Percentiles rank a stretch among this genome's conserved stretches.
Evolutionary conservation across 1,140 invertebrate genomes (phyloP).

Genomic region (Batillaria attramentaria): DNA sequence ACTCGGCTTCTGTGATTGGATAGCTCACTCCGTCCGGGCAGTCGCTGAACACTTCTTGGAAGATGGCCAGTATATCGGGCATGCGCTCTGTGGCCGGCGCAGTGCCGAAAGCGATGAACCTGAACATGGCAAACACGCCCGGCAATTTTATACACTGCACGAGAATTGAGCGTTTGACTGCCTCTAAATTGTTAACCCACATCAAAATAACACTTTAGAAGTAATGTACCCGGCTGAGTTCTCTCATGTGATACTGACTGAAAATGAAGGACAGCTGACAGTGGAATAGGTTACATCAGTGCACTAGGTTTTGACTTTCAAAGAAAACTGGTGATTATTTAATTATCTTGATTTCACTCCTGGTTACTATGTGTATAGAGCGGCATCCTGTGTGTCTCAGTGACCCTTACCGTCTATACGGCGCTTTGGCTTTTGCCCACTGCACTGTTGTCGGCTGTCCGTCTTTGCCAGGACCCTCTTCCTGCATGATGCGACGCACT

Average conservation of each 20-base stretch:
- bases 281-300: too few relatives aligned
- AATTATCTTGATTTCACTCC: too few relatives aligned
- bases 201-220: not conserved
- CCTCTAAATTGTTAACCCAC: not conserved
- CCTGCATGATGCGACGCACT: slow-evolving; percentile 53
- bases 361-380: too few relatives aligned
- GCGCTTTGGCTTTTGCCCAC: slow-evolving; percentile 64
- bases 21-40: slow-evolving; percentile 55
- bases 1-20: slow-evolving; percentile 59
- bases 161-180: not conserved
- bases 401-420: slow-evolving; percentile 59
- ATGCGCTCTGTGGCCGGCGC: slow-evolving; percentile 50
- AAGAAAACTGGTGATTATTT: too few relatives aligned
- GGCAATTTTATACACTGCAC: too few relatives aligned
- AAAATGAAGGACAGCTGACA: too few relatives aligned
- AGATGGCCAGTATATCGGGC: slow-evolving; percentile 53
- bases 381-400: too few relatives aligned
- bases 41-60: slow-evolving; percentile 55
- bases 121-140: too few relatives aligned
- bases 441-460: slow-evolving; percentile 52
- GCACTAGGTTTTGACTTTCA: too few relatives aligned
- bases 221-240: too few relatives aligned
- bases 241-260: too few relatives aligned
- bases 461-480: slow-evolving; percentile 34
- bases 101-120: slow-evolving; percentile 63